Percentiles rank a stretch among this genome's conserved stretches.
These are phyloP conservation scores for Adelosebastes latens DNA, from an alignment of 2,797 vertebrate genomes.

Conservation along the genomic window DNA sequence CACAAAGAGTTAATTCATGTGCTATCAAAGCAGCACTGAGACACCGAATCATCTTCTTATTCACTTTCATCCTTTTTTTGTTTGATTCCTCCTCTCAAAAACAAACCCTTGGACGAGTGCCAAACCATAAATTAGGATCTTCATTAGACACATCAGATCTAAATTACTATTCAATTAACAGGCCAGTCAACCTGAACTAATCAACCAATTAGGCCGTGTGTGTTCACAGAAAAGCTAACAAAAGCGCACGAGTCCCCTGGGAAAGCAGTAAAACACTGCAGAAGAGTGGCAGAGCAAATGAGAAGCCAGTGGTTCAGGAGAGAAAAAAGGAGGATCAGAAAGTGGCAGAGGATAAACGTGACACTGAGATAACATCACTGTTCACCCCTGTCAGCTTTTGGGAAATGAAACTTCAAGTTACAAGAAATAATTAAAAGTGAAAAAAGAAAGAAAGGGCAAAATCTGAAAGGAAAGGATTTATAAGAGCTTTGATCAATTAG, in stretches of 20 bases:
- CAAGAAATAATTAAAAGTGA: background rate
- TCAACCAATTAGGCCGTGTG: constrained; percentile 84
- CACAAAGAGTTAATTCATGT: constrained; percentile 52
- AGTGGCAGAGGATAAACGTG: constrained; percentile 28
- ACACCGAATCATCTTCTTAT: constrained; percentile 51
- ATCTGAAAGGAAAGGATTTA: background rate
- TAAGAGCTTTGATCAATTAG: background rate
- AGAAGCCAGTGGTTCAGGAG: constrained; percentile 53
- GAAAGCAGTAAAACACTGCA: constrained; percentile 74
- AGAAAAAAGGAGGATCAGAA: constrained; percentile 24
- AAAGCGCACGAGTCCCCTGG: constrained; percentile 79
- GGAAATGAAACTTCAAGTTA: background rate
- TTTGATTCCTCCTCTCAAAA: constrained; percentile 71
- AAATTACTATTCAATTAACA: constrained; percentile 85
- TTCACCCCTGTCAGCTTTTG: constrained; percentile 8
- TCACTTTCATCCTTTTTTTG: constrained; percentile 61
- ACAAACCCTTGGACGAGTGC: constrained; percentile 70
- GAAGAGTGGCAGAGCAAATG: constrained; percentile 73
- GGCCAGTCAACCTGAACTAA: constrained; percentile 84
- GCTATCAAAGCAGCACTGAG: constrained; percentile 52
- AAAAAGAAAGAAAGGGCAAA: background rate
- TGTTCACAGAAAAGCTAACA: constrained; percentile 83
- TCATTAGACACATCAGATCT: constrained; percentile 81
- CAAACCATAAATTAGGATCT: constrained; percentile 78
- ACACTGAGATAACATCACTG: constrained; percentile 21